Evolutionary conservation across 1,140 invertebrate species (phyloP), one percentile per base, ranked within the genome.

Genomic region (Heliconius hewitsoni): DNA sequence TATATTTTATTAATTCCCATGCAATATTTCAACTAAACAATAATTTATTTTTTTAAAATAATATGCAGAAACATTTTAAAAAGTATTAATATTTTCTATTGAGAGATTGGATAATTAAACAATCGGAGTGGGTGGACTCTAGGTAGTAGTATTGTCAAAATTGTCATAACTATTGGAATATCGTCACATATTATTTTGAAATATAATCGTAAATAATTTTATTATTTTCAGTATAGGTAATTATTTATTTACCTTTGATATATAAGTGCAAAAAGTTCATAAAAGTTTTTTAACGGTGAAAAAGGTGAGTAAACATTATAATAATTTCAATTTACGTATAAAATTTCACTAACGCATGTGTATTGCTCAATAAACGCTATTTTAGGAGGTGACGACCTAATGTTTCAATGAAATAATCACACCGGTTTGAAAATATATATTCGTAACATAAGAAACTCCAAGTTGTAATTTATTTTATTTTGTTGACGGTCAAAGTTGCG

Each of bases 341-440:
- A 79, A 71, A 76, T 79, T 75, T 79, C 78, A 75, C 78, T 79
- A 23, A 60, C 39, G 46, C 57, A 57, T 74, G 52, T 74, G 74
- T 66, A 71, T 82, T 76, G 82, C 83, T 85, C 80, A 86, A 88
- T 90, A 87, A 86, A 84, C 82, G 83, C 90, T 93, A 93, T 92
- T 93, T 93, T 92, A 86, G 85, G 87, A 89, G 84, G 84, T 92
- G 91, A 92, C 90, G 70, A 78, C 34, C 60, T 75, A 73, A 42
- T 72, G 71, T 39, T 72, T 42, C 71, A 42, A n/a, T 72, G 34
- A 39, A 72, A 39, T 72, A 72, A 72, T 72, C 60, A 66, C 9
- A 66, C 60, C 60, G n/a, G 60, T 66, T 52, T 66, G 60, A 66
- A 60, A 66, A 27, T 30, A 30, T 66, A 3, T 66, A 66, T 30